Percentiles rank a stretch among this genome's conserved stretches.
phyloP scores from a whole-genome alignment of 2,888 invertebrate species.

The Phalangium opilio region DNA sequence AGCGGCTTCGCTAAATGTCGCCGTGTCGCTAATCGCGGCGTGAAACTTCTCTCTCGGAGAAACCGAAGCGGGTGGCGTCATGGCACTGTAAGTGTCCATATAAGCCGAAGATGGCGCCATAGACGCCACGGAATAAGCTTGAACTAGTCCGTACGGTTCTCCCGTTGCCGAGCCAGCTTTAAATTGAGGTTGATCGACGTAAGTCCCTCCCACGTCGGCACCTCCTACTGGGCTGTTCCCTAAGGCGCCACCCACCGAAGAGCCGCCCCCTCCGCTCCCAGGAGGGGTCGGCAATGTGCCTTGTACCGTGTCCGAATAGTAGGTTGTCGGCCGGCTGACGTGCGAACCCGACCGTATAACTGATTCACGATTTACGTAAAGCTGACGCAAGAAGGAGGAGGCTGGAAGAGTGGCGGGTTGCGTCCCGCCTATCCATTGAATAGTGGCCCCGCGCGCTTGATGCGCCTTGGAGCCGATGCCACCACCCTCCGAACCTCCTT shows the following conservation, averaged over 20 bases:
- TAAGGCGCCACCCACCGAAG: too few relatives aligned
- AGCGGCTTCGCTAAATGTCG: constrained; percentile 38
- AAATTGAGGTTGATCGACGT: constrained; percentile 33
- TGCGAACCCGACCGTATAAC: constrained; percentile 72
- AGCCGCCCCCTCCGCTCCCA: constrained; percentile 39
- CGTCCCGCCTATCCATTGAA: constrained; percentile 78
- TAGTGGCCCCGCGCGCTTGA: constrained; percentile 32
- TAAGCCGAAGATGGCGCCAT: constrained; percentile 54
- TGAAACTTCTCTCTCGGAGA: constrained; percentile 69
- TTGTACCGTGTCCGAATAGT: constrained; percentile 25
- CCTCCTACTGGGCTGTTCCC: not conserved
- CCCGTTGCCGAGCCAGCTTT: constrained; percentile 29
- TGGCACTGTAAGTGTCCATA: constrained; percentile 48
- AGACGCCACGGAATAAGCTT: constrained; percentile 27
- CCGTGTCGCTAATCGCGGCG: constrained; percentile 22
- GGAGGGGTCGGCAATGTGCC: constrained; percentile 77
- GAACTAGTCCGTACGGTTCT: constrained; percentile 35
- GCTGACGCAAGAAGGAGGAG: constrained; percentile 69
- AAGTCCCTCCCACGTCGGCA: not conserved
- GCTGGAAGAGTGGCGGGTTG: constrained; percentile 50
- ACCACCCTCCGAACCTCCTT: constrained; percentile 3
- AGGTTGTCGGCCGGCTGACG: constrained; percentile 23
- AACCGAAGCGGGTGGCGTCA: constrained; percentile 94
- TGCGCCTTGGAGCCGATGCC: not conserved
- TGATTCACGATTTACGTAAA: constrained; percentile 85